A percentile compares a stretch with the other conserved stretches of the same genome.
Conservation (phyloP, 2,888 invertebrate genomes). For the Troilus luridus region DNA sequence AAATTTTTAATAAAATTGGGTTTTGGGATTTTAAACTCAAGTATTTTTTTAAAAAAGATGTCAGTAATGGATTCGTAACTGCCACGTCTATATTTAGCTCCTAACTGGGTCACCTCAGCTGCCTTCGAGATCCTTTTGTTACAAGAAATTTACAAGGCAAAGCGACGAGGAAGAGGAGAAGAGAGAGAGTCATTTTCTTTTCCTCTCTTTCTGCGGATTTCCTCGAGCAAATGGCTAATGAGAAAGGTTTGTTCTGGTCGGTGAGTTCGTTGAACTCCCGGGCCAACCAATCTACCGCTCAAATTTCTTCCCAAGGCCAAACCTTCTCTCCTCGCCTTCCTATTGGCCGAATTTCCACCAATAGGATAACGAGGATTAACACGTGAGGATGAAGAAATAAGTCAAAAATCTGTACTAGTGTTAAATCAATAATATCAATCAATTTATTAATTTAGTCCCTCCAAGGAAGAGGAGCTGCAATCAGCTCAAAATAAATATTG, state of each 20-base stretch:
- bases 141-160: conserved; percentile 4
- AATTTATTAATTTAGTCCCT: too few species aligned
- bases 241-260: conserved; percentile 36
- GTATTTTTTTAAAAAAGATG: neutral
- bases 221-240: conserved; percentile 30
- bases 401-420: too few species aligned
- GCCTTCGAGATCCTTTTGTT: neutral
- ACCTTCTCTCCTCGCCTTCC: neutral
- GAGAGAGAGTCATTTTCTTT: neutral
- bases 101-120: neutral
- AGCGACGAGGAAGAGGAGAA: neutral
- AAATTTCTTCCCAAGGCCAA: conserved; percentile 28
- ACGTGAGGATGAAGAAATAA: too few species aligned
- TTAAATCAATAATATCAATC: too few species aligned
- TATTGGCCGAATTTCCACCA: conserved; percentile 4
- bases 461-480: too few species aligned
- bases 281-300: conserved; percentile 29
- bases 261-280: neutral
- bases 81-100: neutral
- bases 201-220: conserved; percentile 34
- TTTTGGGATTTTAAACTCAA: too few species aligned
- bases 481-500: too few species aligned
- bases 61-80: neutral
- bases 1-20: too few species aligned
- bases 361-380: neutral